These are phyloP conservation scores for Ips nitidus DNA, from an alignment of 1,140 invertebrate genomes.

Conservation along the genomic window DNA sequence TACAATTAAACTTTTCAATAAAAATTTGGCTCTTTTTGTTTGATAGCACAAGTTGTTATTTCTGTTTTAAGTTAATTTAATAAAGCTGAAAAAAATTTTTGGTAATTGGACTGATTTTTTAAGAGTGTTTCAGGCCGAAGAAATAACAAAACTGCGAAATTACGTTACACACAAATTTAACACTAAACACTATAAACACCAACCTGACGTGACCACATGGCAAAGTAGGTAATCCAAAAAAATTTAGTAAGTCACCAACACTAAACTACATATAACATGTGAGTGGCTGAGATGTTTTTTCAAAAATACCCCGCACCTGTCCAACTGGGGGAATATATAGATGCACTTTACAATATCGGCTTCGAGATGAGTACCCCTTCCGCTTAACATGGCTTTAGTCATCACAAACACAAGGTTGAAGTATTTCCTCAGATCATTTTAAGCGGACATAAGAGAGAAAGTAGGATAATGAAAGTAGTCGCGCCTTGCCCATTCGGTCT, in stretches of 20 bases:
- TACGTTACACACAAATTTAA: too few species aligned
- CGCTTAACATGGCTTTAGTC: slow-evolving; percentile 32
- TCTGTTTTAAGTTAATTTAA: too few species aligned
- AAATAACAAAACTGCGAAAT: too few species aligned
- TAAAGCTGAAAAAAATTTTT: too few species aligned
- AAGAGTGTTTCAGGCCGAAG: too few species aligned
- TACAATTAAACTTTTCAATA: too few species aligned
- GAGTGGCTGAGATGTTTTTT: slow-evolving; percentile 38
- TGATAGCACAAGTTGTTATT: too few species aligned
- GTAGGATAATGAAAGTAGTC: slow-evolving; percentile 49
- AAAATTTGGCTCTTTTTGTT: too few species aligned
- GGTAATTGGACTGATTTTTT: too few species aligned
- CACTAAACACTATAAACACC: slow-evolving; percentile 6
- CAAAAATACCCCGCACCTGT: slow-evolving; percentile 39
- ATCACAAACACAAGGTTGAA: slow-evolving; percentile 43
- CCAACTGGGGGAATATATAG: slow-evolving; percentile 45
- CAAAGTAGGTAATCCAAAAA: slow-evolving; percentile 40
- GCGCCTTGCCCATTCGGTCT: slow-evolving; percentile 38
- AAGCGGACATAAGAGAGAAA: slow-evolving; percentile 47
- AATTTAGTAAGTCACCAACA: slow-evolving; percentile 33
- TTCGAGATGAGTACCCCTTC: slow-evolving; percentile 40
- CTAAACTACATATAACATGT: slow-evolving; percentile 40
- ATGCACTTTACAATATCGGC: slow-evolving; percentile 41
- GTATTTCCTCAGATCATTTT: slow-evolving; percentile 37
- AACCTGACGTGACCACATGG: slow-evolving; percentile 44